These are phyloP conservation scores for Cichladusa arquata DNA, from an alignment of 2,113 vertebrate species.

Conservation along the genomic window DNA sequence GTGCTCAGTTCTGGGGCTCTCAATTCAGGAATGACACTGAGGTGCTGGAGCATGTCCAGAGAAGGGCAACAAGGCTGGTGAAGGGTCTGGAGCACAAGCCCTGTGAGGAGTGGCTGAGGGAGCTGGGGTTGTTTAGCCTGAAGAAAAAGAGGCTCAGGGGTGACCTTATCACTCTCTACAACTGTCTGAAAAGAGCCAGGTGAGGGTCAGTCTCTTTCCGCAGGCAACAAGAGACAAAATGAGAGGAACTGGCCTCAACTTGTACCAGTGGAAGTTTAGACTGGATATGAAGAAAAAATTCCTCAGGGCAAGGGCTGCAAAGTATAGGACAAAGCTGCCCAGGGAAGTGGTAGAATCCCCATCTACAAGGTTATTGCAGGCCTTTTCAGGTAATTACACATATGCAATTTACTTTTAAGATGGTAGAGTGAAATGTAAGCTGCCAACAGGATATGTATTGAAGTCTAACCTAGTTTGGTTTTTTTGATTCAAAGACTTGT, in stretches of 20 bases:
- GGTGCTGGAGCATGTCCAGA: too few species aligned
- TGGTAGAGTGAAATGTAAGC: background rate
- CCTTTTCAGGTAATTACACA: background rate
- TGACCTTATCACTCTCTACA: background rate
- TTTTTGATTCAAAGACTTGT: background rate
- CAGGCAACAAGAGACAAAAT: background rate
- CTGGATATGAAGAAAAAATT: background rate
- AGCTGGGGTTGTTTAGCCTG: background rate
- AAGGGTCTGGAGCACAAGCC: background rate
- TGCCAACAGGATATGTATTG: background rate
- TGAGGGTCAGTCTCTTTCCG: background rate
- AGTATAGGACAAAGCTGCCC: background rate
- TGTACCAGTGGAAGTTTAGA: background rate
- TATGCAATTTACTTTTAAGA: background rate
- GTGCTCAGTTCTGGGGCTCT: accelerated
- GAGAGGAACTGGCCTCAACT: background rate
- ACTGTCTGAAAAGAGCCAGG: too few species aligned
- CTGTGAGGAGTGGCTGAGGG: background rate
- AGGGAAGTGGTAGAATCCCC: background rate
- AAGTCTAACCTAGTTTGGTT: background rate
- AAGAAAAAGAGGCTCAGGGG: background rate
- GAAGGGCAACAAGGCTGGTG: too few species aligned
- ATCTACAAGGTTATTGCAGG: background rate
- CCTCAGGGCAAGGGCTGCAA: background rate
- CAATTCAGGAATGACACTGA: background rate